Conservation (phyloP, 2,888 invertebrate species). For the Germaria angustata region DNA sequence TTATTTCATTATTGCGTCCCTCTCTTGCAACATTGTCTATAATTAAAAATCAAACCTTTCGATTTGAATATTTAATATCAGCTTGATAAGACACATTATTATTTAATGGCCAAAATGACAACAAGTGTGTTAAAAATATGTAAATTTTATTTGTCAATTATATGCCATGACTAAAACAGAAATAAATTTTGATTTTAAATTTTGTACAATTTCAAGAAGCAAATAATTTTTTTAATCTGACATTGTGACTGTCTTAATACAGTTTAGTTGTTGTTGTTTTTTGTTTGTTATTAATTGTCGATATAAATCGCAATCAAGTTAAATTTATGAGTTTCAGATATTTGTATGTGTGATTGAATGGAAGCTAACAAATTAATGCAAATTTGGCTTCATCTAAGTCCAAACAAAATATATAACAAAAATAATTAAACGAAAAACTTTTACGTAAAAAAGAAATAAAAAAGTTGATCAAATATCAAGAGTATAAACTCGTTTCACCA, state of each 20-base stretch:
- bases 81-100: conserved; percentile 34
- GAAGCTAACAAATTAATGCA: conserved; percentile 65
- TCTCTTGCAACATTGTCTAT: too few relatives aligned
- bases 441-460: background rate
- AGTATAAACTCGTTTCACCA: conserved; percentile 6
- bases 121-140: conserved; percentile 54
- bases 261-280: conserved; percentile 16
- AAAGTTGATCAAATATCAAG: background rate
- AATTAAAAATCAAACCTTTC: background rate
- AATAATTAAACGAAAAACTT: conserved; percentile 14
- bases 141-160: conserved; percentile 33
- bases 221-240: conserved; percentile 28
- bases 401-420: conserved; percentile 18
- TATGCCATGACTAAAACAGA: background rate
- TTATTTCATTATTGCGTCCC: too few relatives aligned
- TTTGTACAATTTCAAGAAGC: conserved; percentile 31
- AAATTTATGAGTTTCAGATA: conserved; percentile 62
- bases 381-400: conserved; percentile 59
- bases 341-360: conserved; percentile 17
- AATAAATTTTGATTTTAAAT: conserved; percentile 18
- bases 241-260: conserved; percentile 1
- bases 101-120: conserved; percentile 44
- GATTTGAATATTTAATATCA: conserved; percentile 5
- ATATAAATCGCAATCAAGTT: conserved; percentile 67
- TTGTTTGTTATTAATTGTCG: conserved; percentile 50